phyloP scores from a whole-genome alignment of 2,888 invertebrate genomes.

The Dolichopus griseipennis region DNA sequence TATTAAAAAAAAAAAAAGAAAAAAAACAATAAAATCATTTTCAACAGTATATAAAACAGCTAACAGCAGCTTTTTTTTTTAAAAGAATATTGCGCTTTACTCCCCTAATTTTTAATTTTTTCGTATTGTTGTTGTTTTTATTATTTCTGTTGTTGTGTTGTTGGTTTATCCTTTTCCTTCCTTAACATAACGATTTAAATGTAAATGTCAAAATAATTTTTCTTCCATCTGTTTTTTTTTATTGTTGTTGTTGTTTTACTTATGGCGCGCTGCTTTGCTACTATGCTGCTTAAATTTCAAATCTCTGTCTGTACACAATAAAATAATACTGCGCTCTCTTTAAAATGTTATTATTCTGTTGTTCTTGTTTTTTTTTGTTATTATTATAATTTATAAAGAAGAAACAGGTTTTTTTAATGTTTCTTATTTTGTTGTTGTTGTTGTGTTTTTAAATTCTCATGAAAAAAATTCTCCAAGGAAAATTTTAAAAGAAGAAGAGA shows the following conservation, averaged over 20 bases:
- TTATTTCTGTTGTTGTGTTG: not conserved
- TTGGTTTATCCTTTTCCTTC: not conserved
- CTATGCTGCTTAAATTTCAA: not conserved
- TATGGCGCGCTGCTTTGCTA: not conserved
- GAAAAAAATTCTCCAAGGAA: not conserved
- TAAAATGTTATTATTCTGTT: not conserved
- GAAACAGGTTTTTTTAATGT: not conserved
- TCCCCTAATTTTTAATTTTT: not conserved
- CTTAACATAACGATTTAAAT: not conserved
- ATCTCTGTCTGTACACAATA: not conserved
- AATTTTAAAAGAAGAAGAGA: not conserved
- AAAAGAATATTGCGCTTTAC: not conserved
- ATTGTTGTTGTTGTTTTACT: not conserved
- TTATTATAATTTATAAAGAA: too few relatives aligned
- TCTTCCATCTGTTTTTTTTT: not conserved
- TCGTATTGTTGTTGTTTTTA: not conserved
- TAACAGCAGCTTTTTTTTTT: too few relatives aligned
- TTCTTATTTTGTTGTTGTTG: too few relatives aligned
- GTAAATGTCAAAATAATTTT: not conserved
- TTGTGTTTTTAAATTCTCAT: not conserved
- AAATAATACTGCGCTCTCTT: not conserved
- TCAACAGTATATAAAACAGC: too few relatives aligned
- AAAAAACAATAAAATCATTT: too few relatives aligned
- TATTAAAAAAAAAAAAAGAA: too few relatives aligned
- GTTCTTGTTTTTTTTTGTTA: too few relatives aligned